These are phyloP conservation scores for Neoitamus cyanurus DNA, from an alignment of 2,888 invertebrate genomes.

Conservation along the genomic window DNA sequence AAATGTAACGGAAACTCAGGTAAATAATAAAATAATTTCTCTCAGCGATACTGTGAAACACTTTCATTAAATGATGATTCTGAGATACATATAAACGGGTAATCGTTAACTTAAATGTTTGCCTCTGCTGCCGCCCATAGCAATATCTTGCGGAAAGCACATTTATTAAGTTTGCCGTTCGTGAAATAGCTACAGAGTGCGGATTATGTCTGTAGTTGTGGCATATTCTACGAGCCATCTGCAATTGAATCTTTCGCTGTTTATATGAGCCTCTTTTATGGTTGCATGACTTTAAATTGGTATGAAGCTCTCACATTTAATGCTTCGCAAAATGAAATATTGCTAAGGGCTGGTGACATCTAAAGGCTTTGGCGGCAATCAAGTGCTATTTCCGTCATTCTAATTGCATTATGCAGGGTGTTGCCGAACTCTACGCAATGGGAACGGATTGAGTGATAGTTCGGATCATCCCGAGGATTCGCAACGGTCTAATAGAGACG, in stretches of 20 bases:
- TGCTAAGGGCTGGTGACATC: conserved; percentile 42
- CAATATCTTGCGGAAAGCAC: background rate
- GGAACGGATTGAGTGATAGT: background rate
- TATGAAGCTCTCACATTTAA: conserved; percentile 53
- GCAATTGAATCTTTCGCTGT: conserved; percentile 16
- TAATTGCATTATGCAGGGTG: conserved; percentile 19
- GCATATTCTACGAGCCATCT: conserved; percentile 1
- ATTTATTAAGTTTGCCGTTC: background rate
- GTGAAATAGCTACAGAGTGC: background rate
- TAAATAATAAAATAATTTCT: conserved; percentile 65
- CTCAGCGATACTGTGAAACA: background rate
- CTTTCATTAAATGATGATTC: background rate
- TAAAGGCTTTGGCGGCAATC: conserved; percentile 40
- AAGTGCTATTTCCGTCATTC: conserved; percentile 44
- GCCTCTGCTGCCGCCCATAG: background rate
- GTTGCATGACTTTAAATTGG: conserved; percentile 56
- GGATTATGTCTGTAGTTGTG: background rate
- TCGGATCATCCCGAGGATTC: background rate
- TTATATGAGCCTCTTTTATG: conserved; percentile 51
- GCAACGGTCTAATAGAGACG: background rate
- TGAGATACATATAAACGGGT: background rate
- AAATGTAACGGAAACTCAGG: conserved; percentile 97
- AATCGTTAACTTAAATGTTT: conserved; percentile 4
- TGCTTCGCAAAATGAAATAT: conserved; percentile 47
- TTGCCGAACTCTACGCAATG: background rate